Evolutionary conservation across 2,113 vertebrate genomes (phyloP), one percentile per base, ranked within the genome.

Genomic region (Clarias batrachus): DNA sequence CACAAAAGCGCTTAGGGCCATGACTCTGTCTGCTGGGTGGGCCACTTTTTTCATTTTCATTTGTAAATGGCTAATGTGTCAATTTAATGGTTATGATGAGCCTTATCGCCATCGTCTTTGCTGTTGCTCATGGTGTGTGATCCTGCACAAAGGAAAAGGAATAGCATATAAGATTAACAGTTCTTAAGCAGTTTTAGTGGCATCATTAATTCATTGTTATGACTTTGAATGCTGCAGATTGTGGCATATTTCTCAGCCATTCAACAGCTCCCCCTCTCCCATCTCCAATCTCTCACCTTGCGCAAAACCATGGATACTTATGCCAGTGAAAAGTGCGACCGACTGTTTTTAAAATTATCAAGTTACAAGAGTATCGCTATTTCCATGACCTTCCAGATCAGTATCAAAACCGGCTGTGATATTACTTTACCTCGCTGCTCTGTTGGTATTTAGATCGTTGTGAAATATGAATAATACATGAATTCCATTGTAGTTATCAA

Each of bases 1-100:
- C 91, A 87, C 85, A 88, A 77, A 85, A 90, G 91, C 88, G 84
- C 87, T 87, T 91, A 73, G 89, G 89, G 76, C 79, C 74, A 37
- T 86, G 89, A 90, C 90, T 90, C 84, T 56, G 88, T 91, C 89
- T 85, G 89, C 89, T 88, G 89, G 91, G 89, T 92, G 90, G 87
- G 91, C 88, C 88, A 90, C 84, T 87, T 85, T 87, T 88, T 88
- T 82, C 66, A 78, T 86, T 81, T 80, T 86, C 90, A 89, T 85
- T 89, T 88, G 84, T 78, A 89, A 89, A 88, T 80, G 85, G 85
- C 86, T 84, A 73, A 88, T 59, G 68, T 84, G 70, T 85, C 89
- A 83, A 68, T 88, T 88, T 90, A 86, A 88, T 84, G 83, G 85
- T 80, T 52, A 70, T n/a, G 33, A 84, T 87, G 59, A 90, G 73